Base-by-base conservation (phyloP, 37 sponge, comb jelly and placozoan genomes). In the Oopsacas minuta region DNA sequence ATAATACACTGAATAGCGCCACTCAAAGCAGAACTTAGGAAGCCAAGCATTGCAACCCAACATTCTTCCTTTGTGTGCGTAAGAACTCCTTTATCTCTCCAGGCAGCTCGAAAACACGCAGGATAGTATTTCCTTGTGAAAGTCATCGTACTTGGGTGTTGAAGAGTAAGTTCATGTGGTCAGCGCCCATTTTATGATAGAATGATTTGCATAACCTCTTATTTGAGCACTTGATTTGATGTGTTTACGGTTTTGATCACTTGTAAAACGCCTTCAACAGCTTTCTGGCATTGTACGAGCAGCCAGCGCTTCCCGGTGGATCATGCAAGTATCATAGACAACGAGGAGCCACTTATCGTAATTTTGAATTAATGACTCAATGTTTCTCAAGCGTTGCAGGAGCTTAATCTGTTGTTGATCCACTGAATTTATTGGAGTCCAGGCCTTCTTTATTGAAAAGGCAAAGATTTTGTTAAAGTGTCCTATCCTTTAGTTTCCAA, bases 221-320 rank as follows among this genome's bases (percentile, higher is more conserved):
- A 34, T 61, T 61, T 61, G 75, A n/a, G 75, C 75, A 61, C 75
- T 61, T 34, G 75, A 61, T 61, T 61, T 61, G 75, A 61, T 61
- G 75, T 61, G 75, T 61, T 61, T 61, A 61, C 30, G 20, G 28
- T 20, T 61, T 61, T 61, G 75, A 61, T 61, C 75, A 61, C 75
- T 34, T 20, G 75, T 34, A n/a, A 61, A 61, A 61, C 22, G 75
- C 22, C 75, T 7, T 61, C 28, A 25, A 61, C 28, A 12, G 75
- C 75, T 61, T 61, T 61, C 75, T 61, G 75, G 75, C 75, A 61
- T 61, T 61, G 75, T 61, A 3, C 75, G 75, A n/a, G 22, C 75
- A 61, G 75, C 22, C 75, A 61, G 75, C 75, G 75, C 75, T 61
- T 61, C 75, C 75, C 75, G 75, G 28, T 61, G 75, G 75, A 61